Percentiles rank a stretch among this genome's conserved stretches.
phyloP scores from a whole-genome alignment of 1,140 invertebrate genomes.

The Heliconius melpomene region DNA sequence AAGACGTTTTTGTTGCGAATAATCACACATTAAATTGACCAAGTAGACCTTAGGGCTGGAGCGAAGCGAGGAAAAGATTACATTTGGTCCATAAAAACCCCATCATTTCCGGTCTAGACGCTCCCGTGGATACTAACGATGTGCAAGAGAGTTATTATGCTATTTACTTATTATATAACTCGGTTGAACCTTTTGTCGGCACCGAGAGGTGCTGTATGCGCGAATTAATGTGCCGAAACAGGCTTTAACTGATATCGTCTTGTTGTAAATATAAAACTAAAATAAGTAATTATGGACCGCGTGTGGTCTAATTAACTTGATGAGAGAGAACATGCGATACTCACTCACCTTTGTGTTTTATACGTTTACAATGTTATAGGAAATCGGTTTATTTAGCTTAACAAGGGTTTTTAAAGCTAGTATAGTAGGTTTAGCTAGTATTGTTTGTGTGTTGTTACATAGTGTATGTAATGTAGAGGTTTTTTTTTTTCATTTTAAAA shows the following conservation, averaged over 20 bases:
- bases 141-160: conserved; percentile 47
- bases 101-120: conserved; percentile 67
- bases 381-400: not conserved
- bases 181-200: conserved; percentile 33
- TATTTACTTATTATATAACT: conserved; percentile 25
- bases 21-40: conserved; percentile 9
- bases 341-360: not conserved
- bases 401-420: not conserved
- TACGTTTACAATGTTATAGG: not conserved
- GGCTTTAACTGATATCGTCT: conserved; percentile 14
- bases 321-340: not conserved
- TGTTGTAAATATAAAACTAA: conserved; percentile 5
- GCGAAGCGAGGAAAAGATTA: conserved; percentile 3
- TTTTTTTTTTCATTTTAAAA: no score
- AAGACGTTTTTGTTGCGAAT: not conserved
- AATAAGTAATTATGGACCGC: not conserved
- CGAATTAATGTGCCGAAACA: conserved; percentile 52
- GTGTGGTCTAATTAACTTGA: conserved; percentile 21
- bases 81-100: conserved; percentile 48
- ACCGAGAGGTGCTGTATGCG: conserved; percentile 35
- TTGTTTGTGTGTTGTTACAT: no score
- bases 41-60: conserved; percentile 6
- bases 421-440: not conserved
- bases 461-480: no score
- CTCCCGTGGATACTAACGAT: conserved; percentile 59